Evolutionary conservation across 2,888 invertebrate species (phyloP), one percentile per base, ranked within the genome.

Genomic region (Drosophila mimica): DNA sequence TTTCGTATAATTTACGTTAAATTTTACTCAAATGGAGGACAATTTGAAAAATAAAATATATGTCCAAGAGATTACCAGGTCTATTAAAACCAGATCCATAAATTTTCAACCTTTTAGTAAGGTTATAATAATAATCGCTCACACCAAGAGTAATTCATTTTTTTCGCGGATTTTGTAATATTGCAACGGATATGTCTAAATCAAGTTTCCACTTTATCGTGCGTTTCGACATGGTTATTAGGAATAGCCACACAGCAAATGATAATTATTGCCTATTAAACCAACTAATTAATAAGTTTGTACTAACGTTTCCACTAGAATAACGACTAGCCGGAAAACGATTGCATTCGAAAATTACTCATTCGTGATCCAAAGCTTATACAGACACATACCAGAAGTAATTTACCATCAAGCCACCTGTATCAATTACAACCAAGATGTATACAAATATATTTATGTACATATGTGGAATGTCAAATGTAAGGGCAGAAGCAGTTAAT

Each of bases 221-320:
- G 2, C 5, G 20, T 36, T 49, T 64, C 79, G 58, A 60, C 53
- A 66, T 67, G 76, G 40, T 58, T 74, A 63, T 78, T 40, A 36
- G 60, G 48, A 74, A 74, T 60, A 52, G n/a, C 51, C 69, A 31
- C 36, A 43, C 11, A 31, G 33, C 34, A 13, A 20, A 40, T 34
- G 9, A 38, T 57, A 60, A 68, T 69, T 69, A 65, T 31, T 46
- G 65, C 46, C 62, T 46, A 71, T 73, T 66, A 70, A 63, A 36
- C 62, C 30, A 57, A 58, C 49, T 63, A 68, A 74, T 67, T 81
- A 54, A 46, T 53, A 70, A 79, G 69, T 67, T 73, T 46, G 40
- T 53, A 60, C 49, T 34, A 36, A 58, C 28, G 49, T 59, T 40
- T 17, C 9, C 43, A 61, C 54, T 54, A 25, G 52, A 63, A 52